These are phyloP conservation scores for Neoitamus cyanurus DNA, from an alignment of 2,888 invertebrate species.

Conservation along the genomic window DNA sequence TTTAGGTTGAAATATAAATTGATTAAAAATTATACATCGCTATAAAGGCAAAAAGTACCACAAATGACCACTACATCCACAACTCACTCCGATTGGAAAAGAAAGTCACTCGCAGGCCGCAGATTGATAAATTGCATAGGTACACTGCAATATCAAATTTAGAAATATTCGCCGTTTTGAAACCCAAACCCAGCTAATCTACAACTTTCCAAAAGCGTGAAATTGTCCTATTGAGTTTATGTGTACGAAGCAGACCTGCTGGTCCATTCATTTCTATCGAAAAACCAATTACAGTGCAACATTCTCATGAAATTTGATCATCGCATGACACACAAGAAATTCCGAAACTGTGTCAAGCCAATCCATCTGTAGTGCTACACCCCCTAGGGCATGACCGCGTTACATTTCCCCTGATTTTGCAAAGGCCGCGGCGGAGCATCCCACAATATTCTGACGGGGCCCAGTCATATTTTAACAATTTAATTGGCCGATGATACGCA, in stretches of 20 bases:
- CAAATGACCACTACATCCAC: too few species aligned
- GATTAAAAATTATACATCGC: too few species aligned
- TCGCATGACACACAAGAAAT: conserved; percentile 9
- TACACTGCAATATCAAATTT: neutral
- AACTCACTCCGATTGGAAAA: too few species aligned
- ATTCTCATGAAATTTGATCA: neutral
- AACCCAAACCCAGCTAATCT: neutral
- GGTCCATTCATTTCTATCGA: neutral
- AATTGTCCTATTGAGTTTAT: neutral
- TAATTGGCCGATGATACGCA: neutral
- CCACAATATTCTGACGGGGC: neutral
- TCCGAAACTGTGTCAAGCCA: neutral
- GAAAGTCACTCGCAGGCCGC: too few species aligned
- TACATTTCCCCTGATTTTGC: neutral
- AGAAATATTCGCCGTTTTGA: neutral
- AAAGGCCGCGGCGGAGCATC: neutral
- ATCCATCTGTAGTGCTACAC: neutral
- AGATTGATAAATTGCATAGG: too few species aligned
- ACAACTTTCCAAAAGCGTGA: neutral
- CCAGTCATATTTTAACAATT: neutral
- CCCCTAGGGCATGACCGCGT: neutral
- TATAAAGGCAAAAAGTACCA: too few species aligned
- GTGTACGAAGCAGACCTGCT: neutral
- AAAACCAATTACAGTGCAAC: neutral
- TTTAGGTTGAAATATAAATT: too few species aligned